Evolutionary conservation across 2,888 invertebrate genomes (phyloP).

Genomic region (Arctia plantaginis): DNA sequence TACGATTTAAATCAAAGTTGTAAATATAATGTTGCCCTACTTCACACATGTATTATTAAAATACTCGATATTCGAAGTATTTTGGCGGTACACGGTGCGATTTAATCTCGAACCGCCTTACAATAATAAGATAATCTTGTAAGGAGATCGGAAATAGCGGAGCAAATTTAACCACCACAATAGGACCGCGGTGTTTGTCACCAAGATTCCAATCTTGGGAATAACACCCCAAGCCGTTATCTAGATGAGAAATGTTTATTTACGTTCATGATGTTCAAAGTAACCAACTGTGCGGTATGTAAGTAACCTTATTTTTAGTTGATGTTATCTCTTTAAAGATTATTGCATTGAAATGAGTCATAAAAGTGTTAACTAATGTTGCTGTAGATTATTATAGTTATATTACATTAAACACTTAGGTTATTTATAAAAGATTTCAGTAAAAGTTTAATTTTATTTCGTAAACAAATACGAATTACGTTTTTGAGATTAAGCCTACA

Average conservation of each 20-base stretch:
- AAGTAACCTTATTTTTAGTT: slow-evolving; percentile 13
- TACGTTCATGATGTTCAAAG: slow-evolving; percentile 56
- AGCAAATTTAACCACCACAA: slow-evolving; percentile 85
- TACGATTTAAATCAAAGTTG: background rate
- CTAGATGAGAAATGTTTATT: slow-evolving; percentile 75
- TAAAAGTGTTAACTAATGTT: slow-evolving; percentile 1
- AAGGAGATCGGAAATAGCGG: slow-evolving; percentile 82
- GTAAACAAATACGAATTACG: too few relatives aligned
- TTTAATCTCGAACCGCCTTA: slow-evolving; percentile 66
- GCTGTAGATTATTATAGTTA: too few relatives aligned
- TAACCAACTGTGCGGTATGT: slow-evolving; percentile 22
- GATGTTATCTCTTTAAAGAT: slow-evolving; percentile 7
- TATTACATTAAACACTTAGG: too few relatives aligned
- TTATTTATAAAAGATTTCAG: too few relatives aligned
- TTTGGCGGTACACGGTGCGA: slow-evolving; percentile 54
- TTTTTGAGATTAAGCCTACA: background rate
- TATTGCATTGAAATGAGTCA: slow-evolving; percentile 4
- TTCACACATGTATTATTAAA: slow-evolving; percentile 24
- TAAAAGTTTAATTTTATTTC: too few relatives aligned
- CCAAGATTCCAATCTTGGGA: slow-evolving; percentile 76
- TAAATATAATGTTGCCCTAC: slow-evolving; percentile 9
- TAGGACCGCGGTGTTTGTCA: slow-evolving; percentile 80
- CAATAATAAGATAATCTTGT: slow-evolving; percentile 81
- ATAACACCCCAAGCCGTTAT: slow-evolving; percentile 74
- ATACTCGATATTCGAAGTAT: slow-evolving; percentile 30